Conservation (phyloP, 2,113 vertebrate species). For the Alligator mississippiensis region DNA sequence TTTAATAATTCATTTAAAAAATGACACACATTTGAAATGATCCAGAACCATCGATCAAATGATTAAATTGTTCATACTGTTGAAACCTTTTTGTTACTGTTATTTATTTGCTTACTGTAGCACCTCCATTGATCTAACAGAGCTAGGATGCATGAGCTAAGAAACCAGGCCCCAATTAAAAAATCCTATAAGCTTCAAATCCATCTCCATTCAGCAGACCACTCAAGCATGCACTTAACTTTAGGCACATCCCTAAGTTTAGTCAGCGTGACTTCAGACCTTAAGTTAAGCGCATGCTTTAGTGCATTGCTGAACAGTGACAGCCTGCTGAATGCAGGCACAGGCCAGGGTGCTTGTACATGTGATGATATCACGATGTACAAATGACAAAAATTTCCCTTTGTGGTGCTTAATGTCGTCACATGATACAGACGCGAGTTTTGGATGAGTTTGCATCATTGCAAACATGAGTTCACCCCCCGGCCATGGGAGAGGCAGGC, state of each 20-base stretch:
- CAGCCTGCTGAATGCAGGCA: not conserved
- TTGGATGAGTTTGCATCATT: too few relatives aligned
- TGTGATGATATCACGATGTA: too few relatives aligned
- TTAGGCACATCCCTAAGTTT: not conserved
- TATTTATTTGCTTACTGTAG: rapidly evolving
- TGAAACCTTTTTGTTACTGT: not conserved
- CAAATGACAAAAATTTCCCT: too few relatives aligned
- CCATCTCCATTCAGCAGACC: not conserved
- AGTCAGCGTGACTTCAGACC: not conserved
- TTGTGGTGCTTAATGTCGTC: too few relatives aligned
- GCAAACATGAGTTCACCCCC: too few relatives aligned
- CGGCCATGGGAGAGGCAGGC: too few relatives aligned
- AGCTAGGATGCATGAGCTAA: not conserved
- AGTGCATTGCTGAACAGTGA: not conserved
- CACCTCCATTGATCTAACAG: not conserved
- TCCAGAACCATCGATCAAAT: not conserved
- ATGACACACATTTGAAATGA: not conserved
- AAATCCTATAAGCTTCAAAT: not conserved
- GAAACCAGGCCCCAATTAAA: not conserved
- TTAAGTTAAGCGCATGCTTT: not conserved
- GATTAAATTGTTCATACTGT: not conserved
- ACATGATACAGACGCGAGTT: too few relatives aligned
- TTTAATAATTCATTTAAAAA: not conserved
- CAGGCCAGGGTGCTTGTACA: too few relatives aligned
- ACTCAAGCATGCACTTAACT: rapidly evolving